These are phyloP conservation scores for Hemicentrotus pulcherrimus DNA, from an alignment of 35 echinoderm and acorn worm species.

Conservation along the genomic window DNA sequence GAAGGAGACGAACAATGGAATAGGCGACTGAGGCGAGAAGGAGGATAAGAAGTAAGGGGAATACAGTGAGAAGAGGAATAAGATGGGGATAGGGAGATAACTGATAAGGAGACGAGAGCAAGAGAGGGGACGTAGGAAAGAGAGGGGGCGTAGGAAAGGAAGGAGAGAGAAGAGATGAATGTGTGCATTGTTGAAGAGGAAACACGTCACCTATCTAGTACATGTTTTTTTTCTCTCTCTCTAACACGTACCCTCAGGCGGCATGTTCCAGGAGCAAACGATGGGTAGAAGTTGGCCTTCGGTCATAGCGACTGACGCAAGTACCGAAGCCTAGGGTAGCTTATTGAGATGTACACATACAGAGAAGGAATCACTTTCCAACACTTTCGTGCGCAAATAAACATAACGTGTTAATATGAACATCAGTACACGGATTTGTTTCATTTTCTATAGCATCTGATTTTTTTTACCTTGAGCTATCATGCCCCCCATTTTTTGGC, in stretches of 20 bases:
- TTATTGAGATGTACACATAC: not conserved
- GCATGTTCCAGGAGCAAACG: not conserved
- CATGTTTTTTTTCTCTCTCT: not conserved
- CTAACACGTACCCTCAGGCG: not conserved
- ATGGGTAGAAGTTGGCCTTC: not conserved
- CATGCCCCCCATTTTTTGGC: not conserved
- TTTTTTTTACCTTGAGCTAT: not conserved
- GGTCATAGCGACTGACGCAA: not conserved
- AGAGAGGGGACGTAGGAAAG: not conserved
- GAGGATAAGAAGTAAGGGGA: too few relatives aligned
- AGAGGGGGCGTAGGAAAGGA: not conserved
- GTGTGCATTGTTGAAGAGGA: not conserved
- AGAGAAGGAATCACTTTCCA: not conserved
- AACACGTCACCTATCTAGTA: not conserved
- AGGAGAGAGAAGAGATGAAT: not conserved
- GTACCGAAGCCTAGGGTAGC: not conserved
- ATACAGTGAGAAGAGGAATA: too few relatives aligned
- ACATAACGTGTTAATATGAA: not conserved
- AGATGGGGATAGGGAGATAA: too few relatives aligned
- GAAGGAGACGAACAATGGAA: too few relatives aligned
- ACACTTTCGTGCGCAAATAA: not conserved
- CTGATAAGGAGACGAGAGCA: not conserved
- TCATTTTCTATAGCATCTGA: not conserved
- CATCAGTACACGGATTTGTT: not conserved
- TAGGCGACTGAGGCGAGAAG: too few relatives aligned